Conservation (phyloP, 2,888 invertebrate species). For the Epiperipatus broadwayi region DNA sequence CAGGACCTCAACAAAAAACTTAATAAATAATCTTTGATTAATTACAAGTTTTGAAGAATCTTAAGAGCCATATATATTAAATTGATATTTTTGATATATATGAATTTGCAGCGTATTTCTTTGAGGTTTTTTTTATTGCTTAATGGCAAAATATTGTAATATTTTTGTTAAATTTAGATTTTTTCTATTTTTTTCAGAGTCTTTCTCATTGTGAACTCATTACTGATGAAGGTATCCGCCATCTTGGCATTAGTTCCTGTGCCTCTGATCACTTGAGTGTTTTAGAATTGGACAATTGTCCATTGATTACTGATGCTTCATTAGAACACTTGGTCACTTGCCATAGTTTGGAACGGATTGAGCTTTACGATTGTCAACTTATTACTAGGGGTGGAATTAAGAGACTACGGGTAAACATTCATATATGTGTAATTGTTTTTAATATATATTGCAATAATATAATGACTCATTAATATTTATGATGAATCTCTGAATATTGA, state of each 20-base stretch:
- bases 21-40: too few relatives aligned
- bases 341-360: conserved; percentile 86
- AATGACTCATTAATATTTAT: too few relatives aligned
- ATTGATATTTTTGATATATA: too few relatives aligned
- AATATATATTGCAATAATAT: conserved; percentile 7
- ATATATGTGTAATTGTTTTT: conserved; percentile 6
- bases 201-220: conserved; percentile 96
- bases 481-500: background rate
- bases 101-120: too few relatives aligned
- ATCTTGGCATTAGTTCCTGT: conserved; percentile 75
- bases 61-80: too few relatives aligned
- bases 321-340: conserved; percentile 83
- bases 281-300: conserved; percentile 95
- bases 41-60: too few relatives aligned
- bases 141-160: too few relatives aligned
- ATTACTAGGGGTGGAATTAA: conserved; percentile 92
- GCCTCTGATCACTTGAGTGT: conserved; percentile 82
- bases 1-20: too few relatives aligned
- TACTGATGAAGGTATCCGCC: conserved; percentile 92
- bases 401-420: conserved; percentile 58
- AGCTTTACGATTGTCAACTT: conserved; percentile 95
- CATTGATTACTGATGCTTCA: conserved; percentile 85
- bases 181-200: conserved; percentile 42
- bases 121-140: too few relatives aligned
- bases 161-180: too few relatives aligned